Percentiles rank a stretch among this genome's conserved stretches.
Evolutionary conservation across 2,113 vertebrate genomes (phyloP).

Genomic region (Ceratotherium simum): DNA sequence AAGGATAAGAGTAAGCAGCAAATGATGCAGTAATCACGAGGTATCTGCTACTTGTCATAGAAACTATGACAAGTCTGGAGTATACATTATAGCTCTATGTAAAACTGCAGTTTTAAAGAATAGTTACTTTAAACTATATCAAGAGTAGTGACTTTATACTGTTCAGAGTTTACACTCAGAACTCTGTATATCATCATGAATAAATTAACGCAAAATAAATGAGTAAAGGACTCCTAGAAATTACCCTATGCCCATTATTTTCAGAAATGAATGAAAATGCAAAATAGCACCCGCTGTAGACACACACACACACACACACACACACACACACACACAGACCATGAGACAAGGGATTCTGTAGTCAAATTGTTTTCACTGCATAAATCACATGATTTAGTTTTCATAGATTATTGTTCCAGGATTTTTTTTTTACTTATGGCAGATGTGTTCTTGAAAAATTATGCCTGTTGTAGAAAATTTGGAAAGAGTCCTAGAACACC

Average conservation of each 20-base stretch:
- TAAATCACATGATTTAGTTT: slow-evolving; percentile 78
- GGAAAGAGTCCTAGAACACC: slow-evolving; percentile 85
- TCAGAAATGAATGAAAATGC: slow-evolving; percentile 39
- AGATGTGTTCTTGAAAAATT: slow-evolving; percentile 87
- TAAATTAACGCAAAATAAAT: slow-evolving; percentile 43
- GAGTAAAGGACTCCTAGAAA: slow-evolving; percentile 43
- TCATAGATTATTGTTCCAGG: slow-evolving; percentile 78
- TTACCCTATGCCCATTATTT: not conserved
- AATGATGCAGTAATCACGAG: not conserved
- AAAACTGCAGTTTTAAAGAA: not conserved
- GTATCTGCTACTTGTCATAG: not conserved
- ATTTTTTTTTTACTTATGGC: slow-evolving; percentile 74
- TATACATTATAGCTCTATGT: not conserved
- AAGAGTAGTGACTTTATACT: not conserved
- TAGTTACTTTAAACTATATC: not conserved
- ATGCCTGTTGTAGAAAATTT: slow-evolving; percentile 83
- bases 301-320: not conserved
- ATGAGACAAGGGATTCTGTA: not conserved
- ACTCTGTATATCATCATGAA: not conserved
- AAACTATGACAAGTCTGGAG: not conserved
- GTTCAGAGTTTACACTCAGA: not conserved
- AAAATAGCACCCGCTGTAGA: not conserved
- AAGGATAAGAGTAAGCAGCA: not conserved
- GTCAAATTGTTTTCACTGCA: slow-evolving; percentile 39
- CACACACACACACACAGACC: not conserved